phyloP scores from a whole-genome alignment of 2,888 invertebrate genomes.

The Tenthredo scrophulariae region DNA sequence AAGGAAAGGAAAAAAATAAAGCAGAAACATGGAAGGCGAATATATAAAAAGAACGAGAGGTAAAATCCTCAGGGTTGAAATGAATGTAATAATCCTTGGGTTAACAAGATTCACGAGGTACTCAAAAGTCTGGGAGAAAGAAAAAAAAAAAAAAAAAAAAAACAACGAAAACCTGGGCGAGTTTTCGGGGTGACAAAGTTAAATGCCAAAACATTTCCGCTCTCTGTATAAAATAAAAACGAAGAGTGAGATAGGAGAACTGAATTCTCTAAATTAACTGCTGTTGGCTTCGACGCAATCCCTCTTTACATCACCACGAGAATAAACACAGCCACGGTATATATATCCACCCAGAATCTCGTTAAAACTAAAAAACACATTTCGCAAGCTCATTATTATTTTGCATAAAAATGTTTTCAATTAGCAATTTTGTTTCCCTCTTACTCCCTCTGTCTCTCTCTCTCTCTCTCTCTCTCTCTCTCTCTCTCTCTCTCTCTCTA shows the following conservation, averaged over 20 bases:
- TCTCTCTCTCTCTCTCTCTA: neutral
- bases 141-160: constrained; percentile 14
- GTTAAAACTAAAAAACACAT: constrained; percentile 9
- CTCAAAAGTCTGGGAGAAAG: neutral
- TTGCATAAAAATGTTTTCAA: constrained; percentile 6
- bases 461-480: neutral
- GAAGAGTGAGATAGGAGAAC: neutral
- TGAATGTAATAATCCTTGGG: constrained; percentile 46
- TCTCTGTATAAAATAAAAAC: constrained; percentile 7
- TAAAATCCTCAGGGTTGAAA: constrained; percentile 2
- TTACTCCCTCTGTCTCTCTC: no score
- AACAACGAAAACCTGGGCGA: neutral
- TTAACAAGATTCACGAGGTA: constrained; percentile 50
- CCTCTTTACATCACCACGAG: constrained; percentile 3
- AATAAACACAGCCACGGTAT: neutral
- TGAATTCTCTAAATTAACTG: constrained; percentile 17
- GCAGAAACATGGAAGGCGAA: neutral
- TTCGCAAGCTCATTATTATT: neutral
- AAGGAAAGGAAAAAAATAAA: neutral
- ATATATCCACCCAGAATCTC: neutral
- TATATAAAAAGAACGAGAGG: neutral
- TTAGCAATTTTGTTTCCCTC: neutral
- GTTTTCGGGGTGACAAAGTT: constrained; percentile 30
- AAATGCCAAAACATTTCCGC: constrained; percentile 44
- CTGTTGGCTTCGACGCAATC: neutral